phyloP scores from a whole-genome alignment of 1,140 invertebrate species.

The Phocides pigmalion region DNA sequence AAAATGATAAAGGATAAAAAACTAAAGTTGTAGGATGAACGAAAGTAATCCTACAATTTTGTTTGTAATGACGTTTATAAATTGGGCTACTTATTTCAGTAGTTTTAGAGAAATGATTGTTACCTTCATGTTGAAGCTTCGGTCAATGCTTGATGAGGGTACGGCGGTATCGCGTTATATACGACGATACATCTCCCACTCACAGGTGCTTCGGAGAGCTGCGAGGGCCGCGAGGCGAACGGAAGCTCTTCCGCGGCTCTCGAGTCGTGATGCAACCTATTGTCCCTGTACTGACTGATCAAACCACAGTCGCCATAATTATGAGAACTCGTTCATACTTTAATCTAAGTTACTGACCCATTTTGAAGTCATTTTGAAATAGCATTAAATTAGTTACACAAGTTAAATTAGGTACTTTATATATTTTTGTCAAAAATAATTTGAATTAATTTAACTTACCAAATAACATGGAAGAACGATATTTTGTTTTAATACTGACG shows the following conservation, averaged over 20 bases:
- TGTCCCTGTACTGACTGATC: constrained; percentile 59
- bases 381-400: neutral
- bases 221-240: constrained; percentile 66
- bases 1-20: too few relatives aligned
- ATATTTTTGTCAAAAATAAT: too few relatives aligned
- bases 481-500: too few relatives aligned
- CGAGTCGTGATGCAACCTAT: constrained; percentile 64
- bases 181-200: constrained; percentile 66
- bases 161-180: constrained; percentile 65
- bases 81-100: constrained; percentile 3
- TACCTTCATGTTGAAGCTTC: constrained; percentile 79
- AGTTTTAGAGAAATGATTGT: constrained; percentile 26
- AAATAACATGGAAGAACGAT: too few relatives aligned
- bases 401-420: neutral
- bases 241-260: constrained; percentile 68
- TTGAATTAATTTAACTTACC: too few relatives aligned
- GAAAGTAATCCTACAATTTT: too few relatives aligned
- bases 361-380: constrained; percentile 6
- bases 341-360: constrained; percentile 2
- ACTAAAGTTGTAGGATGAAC: too few relatives aligned
- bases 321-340: constrained; percentile 35
- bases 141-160: constrained; percentile 67
- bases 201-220: constrained; percentile 47
- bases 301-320: constrained; percentile 46
- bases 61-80: neutral